Evolutionary conservation across 2,797 vertebrate species (phyloP).

Genomic region (Ptychobarbus kaznakovi): DNA sequence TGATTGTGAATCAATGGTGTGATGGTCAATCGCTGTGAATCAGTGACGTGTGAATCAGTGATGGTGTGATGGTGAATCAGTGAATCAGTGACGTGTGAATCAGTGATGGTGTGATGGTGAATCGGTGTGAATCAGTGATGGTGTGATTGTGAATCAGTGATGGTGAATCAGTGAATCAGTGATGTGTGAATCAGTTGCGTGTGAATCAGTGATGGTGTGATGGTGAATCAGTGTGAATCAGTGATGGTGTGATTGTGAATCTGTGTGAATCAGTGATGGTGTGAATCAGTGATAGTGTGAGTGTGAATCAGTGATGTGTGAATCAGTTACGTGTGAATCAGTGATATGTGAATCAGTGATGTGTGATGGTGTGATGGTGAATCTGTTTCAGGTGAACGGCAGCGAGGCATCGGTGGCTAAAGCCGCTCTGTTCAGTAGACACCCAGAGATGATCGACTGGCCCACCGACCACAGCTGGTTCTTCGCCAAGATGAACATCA

Average conservation of each 20-base stretch:
- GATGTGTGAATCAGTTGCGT: background rate
- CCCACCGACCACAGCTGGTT: conserved; percentile 92
- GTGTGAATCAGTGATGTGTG: background rate
- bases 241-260: no score
- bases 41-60: no score
- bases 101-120: no score
- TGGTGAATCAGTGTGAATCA: background rate
- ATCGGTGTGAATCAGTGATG: background rate
- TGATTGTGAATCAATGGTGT: no score
- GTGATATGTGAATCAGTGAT: background rate
- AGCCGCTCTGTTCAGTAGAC: conserved; percentile 85
- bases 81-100: no score
- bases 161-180: no score
- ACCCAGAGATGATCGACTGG: conserved; percentile 93
- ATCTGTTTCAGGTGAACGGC: conserved; percentile 79
- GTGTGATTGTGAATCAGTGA: background rate
- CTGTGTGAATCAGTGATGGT: no score
- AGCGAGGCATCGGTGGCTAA: conserved; percentile 83
- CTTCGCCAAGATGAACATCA: conserved; percentile 93
- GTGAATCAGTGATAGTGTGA: background rate
- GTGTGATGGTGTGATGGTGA: background rate
- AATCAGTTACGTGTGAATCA: background rate
- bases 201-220: background rate
- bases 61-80: no score
- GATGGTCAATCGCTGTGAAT: no score